Percentiles rank a stretch among this genome's conserved stretches.
phyloP scores from a whole-genome alignment of 1,140 invertebrate species.

The Zaprionus nigranus region DNA sequence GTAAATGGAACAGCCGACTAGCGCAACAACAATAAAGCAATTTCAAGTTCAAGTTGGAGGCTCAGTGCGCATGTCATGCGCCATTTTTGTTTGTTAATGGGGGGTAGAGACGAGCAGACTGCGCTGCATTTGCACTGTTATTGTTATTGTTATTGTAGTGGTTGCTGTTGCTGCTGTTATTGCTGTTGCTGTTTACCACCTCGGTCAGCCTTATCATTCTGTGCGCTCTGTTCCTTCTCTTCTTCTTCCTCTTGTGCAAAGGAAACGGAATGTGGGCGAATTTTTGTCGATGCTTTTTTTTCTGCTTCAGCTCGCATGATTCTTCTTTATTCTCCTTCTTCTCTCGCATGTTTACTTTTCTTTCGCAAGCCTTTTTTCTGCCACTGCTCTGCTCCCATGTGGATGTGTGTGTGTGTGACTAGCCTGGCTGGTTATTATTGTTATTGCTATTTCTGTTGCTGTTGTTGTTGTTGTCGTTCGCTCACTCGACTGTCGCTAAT shows the following conservation, averaged over 20 bases:
- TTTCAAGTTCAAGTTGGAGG: conserved; percentile 81
- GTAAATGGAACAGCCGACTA: conserved; percentile 43
- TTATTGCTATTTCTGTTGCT: not conserved
- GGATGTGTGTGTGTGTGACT: not conserved
- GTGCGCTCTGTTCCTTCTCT: not conserved
- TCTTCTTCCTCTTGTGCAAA: conserved; percentile 73
- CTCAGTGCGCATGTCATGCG: conserved; percentile 74
- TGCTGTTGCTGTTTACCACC: conserved; percentile 45
- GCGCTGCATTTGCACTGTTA: conserved; percentile 52
- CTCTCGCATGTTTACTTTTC: conserved; percentile 45
- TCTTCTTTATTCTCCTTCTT: conserved; percentile 20
- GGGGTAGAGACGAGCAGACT: not conserved
- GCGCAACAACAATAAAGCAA: conserved; percentile 59
- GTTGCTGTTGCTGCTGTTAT: conserved; percentile 17
- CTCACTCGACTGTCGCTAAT: conserved; percentile 74
- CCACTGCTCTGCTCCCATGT: not conserved
- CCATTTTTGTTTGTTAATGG: conserved; percentile 57
- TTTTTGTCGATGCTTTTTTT: conserved; percentile 20
- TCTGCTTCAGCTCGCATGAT: conserved; percentile 41
- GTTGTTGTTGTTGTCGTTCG: conserved; percentile 38
- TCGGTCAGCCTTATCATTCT: conserved; percentile 15
- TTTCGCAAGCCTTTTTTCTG: conserved; percentile 30
- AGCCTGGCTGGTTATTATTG: conserved; percentile 19
- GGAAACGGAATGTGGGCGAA: conserved; percentile 40
- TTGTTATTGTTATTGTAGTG: conserved; percentile 35